Percentiles rank a stretch among this genome's conserved stretches.
These are phyloP conservation scores for Pholis gunnellus DNA, from an alignment of 2,113 vertebrate genomes.

Conservation along the genomic window DNA sequence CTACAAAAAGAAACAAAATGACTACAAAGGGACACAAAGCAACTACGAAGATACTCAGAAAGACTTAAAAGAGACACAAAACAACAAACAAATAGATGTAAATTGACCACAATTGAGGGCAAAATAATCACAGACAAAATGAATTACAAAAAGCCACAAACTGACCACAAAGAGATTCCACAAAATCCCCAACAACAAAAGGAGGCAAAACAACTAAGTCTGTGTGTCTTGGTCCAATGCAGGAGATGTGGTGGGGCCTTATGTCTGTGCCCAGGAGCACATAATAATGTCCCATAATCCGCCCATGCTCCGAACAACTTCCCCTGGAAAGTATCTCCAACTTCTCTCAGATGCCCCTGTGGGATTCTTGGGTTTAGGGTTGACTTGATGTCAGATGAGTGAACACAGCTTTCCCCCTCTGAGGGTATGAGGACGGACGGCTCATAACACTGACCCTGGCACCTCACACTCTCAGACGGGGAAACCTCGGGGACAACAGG, in stretches of 20 bases:
- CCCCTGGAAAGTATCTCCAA: conserved; percentile 36
- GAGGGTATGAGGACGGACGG: conserved; percentile 40
- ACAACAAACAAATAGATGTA: too few relatives aligned
- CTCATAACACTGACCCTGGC: conserved; percentile 51
- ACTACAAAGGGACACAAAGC: background rate
- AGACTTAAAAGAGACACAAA: too few relatives aligned
- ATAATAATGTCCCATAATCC: background rate
- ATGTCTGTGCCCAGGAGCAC: background rate
- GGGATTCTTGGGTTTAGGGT: conserved; percentile 38
- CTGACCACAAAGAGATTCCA: background rate
- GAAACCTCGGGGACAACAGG: conserved; percentile 57
- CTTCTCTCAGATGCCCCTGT: conserved; percentile 27
- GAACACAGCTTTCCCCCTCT: conserved; percentile 36
- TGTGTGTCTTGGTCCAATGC: background rate
- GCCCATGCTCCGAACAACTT: background rate
- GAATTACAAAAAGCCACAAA: background rate
- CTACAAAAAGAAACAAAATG: background rate
- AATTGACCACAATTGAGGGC: too few relatives aligned
- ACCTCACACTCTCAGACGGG: conserved; percentile 44
- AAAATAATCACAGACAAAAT: too few relatives aligned
- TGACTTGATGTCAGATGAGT: conserved; percentile 39
- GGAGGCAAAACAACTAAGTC: background rate
- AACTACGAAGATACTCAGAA: background rate
- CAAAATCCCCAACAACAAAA: too few relatives aligned
- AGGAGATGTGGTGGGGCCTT: background rate